phyloP scores from a whole-genome alignment of 1,140 invertebrate species.

The Chlorops oryzae region DNA sequence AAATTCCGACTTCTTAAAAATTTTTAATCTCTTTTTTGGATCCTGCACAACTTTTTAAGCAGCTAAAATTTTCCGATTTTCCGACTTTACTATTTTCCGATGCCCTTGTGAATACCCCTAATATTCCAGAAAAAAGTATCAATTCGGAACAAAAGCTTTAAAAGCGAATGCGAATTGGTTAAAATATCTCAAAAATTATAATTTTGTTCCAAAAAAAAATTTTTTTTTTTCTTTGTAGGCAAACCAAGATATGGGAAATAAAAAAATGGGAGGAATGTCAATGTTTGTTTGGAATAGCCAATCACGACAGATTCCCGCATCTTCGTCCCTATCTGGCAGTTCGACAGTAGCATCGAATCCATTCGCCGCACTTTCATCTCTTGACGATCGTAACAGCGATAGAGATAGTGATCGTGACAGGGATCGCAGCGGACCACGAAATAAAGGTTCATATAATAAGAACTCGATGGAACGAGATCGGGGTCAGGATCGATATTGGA shows the following conservation, averaged over 20 bases:
- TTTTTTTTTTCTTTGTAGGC: slow-evolving; percentile 4
- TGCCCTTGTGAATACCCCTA: too few species aligned
- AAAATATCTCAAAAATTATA: too few species aligned
- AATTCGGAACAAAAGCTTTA: too few species aligned
- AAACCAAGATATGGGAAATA: slow-evolving; percentile 32
- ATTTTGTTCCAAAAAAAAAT: slow-evolving; percentile 8
- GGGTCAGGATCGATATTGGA: slow-evolving; percentile 26
- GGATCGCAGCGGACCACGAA: slow-evolving; percentile 36
- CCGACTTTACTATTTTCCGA: too few species aligned
- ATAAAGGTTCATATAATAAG: slow-evolving; percentile 50
- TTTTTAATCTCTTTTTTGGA: too few species aligned
- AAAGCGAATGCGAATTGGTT: too few species aligned
- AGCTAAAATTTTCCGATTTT: too few species aligned
- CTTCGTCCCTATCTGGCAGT: too few species aligned
- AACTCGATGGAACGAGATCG: slow-evolving; percentile 49
- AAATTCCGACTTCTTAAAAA: too few species aligned
- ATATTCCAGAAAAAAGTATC: too few species aligned
- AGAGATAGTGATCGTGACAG: slow-evolving; percentile 22
- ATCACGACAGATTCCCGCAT: slow-evolving; percentile 20
- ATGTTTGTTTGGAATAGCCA: slow-evolving; percentile 35
- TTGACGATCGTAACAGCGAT: slow-evolving; percentile 33
- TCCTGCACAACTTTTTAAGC: too few species aligned
- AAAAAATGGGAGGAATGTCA: slow-evolving; percentile 38
- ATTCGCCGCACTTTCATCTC: slow-evolving; percentile 35
- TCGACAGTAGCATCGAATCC: slow-evolving; percentile 37